phyloP scores from a whole-genome alignment of 2,888 invertebrate genomes.

The Nyleta sp. region DNA sequence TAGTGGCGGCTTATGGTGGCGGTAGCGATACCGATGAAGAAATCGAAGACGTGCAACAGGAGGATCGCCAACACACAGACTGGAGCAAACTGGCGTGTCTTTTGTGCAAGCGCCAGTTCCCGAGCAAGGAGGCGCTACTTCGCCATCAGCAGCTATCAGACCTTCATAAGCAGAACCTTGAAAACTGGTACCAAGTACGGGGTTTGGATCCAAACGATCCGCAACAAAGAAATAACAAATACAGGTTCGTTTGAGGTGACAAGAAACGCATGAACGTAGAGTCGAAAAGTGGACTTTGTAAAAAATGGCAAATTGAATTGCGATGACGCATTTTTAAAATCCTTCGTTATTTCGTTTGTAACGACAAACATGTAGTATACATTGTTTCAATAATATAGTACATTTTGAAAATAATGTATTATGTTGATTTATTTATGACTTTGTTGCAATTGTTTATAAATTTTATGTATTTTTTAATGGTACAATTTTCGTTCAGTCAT shows the following conservation, averaged over 20 bases:
- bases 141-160: conserved; percentile 97
- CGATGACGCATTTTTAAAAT: too few species aligned
- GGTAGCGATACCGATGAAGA: conserved; percentile 88
- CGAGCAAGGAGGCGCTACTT: conserved; percentile 92
- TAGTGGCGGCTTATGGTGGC: conserved; percentile 91
- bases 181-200: conserved; percentile 83
- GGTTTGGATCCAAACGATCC: conserved; percentile 83
- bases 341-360: too few species aligned
- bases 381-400: too few species aligned
- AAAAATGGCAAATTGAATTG: too few species aligned
- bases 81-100: conserved; percentile 96
- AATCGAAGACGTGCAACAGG: conserved; percentile 86
- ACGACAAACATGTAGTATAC: too few species aligned
- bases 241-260: conserved; percentile 79
- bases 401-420: too few species aligned
- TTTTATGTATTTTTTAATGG: too few species aligned
- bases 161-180: conserved; percentile 95
- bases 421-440: too few species aligned
- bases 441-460: too few species aligned
- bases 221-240: conserved; percentile 83
- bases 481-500: too few species aligned
- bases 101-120: conserved; percentile 97
- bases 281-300: too few species aligned
- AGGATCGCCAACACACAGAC: conserved; percentile 86
- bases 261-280: too few species aligned